A percentile compares a stretch with the other conserved stretches of the same genome.
Conservation (phyloP, 2,888 invertebrate genomes). For the Scrobipalpa costella region DNA sequence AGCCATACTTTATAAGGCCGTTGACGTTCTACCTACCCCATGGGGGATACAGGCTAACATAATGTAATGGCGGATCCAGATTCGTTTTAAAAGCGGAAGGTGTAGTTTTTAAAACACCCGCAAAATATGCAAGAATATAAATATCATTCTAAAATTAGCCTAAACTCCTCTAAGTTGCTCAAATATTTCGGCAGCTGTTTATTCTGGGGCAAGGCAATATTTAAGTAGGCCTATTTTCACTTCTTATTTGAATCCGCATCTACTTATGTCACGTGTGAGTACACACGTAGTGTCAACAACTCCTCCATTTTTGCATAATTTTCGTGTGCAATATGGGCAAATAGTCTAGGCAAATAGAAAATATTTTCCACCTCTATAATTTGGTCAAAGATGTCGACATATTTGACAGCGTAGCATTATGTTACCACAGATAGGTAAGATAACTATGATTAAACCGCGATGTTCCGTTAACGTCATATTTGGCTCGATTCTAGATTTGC, state of each 20-base stretch:
- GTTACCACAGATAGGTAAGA: background rate
- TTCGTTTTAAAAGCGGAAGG: too few species aligned
- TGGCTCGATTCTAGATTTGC: too few species aligned
- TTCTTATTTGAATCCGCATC: background rate
- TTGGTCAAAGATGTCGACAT: background rate
- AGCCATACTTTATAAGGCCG: too few species aligned
- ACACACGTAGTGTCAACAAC: background rate
- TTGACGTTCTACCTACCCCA: too few species aligned
- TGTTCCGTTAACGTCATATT: too few species aligned
- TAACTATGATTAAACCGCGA: too few species aligned
- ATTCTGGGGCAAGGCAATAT: background rate
- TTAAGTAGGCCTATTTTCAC: background rate
- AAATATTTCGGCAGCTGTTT: background rate
- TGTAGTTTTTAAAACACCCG: too few species aligned
- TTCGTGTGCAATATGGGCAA: slow-evolving; percentile 3
- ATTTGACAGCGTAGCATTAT: background rate
- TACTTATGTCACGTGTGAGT: background rate
- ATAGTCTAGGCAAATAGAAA: background rate
- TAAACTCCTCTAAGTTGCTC: background rate
- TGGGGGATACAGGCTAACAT: too few species aligned
- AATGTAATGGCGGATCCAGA: too few species aligned
- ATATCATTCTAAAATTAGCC: background rate
- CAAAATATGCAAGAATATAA: too few species aligned
- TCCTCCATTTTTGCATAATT: background rate
- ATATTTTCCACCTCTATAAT: background rate